Percentiles rank a stretch among this genome's conserved stretches.
Conservation (phyloP, 2,113 vertebrate species). For the Pangasianodon gigas region DNA sequence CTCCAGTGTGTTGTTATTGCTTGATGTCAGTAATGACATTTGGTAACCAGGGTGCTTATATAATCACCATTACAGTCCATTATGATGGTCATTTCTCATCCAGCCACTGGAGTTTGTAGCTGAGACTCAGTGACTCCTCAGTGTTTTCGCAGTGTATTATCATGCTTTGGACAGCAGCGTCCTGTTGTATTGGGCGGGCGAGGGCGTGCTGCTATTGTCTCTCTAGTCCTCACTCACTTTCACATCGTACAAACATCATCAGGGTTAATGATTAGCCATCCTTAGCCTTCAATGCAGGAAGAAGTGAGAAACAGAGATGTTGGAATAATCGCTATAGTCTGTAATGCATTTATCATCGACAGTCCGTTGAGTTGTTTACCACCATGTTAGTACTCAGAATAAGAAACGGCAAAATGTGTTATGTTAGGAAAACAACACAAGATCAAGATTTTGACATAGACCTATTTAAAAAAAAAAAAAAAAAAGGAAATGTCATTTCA, state of each 20-base stretch:
- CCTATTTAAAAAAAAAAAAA: not conserved
- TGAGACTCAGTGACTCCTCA: not conserved
- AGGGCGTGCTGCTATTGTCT: not conserved
- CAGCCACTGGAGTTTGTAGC: not conserved
- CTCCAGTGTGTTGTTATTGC: not conserved
- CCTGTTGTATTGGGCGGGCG: not conserved
- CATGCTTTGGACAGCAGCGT: not conserved
- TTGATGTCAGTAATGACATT: not conserved
- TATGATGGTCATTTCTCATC: not conserved
- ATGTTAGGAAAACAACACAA: not conserved
- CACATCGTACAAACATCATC: constrained; percentile 40
- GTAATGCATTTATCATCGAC: constrained; percentile 21
- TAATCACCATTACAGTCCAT: not conserved
- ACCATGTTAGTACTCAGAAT: not conserved
- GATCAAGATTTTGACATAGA: not conserved
- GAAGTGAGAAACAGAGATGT: not conserved
- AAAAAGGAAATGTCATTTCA: no score
- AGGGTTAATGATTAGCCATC: constrained; percentile 44
- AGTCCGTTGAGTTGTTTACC: constrained; percentile 19
- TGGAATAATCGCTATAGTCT: not conserved
- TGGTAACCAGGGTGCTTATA: not conserved
- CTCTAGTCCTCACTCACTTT: not conserved
- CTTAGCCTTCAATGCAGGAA: not conserved
- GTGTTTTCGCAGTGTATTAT: not conserved
- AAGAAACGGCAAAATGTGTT: not conserved